Percentiles rank a stretch among this genome's conserved stretches.
Conservation (phyloP, 2,113 vertebrate species). For the Sylvia atricapilla region DNA sequence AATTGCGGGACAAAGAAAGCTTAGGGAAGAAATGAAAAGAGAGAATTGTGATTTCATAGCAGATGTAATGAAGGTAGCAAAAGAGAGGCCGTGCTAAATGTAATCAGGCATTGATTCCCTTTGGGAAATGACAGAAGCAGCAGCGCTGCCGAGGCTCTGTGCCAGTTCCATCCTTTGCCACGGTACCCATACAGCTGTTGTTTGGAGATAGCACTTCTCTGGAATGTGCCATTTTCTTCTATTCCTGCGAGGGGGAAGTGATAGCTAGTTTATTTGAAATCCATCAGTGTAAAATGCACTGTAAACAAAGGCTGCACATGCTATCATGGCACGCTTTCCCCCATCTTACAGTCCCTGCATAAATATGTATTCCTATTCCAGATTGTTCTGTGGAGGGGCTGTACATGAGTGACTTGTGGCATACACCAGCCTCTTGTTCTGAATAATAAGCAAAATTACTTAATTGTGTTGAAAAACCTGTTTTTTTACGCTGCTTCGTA, state of each 20-base stretch:
- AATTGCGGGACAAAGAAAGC: background rate
- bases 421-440: background rate
- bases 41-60: background rate
- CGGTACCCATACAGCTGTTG: conserved; percentile 25
- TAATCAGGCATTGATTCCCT: background rate
- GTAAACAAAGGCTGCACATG: background rate
- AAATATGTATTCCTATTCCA: background rate
- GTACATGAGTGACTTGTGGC: background rate
- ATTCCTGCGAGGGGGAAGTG: background rate
- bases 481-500: background rate
- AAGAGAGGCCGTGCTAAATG: background rate
- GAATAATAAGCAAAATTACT: conserved; percentile 30
- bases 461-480: background rate
- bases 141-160: background rate
- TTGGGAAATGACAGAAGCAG: background rate
- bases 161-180: background rate
- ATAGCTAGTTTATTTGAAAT: conserved; percentile 35
- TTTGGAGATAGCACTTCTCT: conserved; percentile 52
- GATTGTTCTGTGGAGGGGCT: background rate
- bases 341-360: background rate
- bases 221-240: conserved; percentile 28
- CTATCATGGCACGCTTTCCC: background rate
- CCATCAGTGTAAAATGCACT: conserved; percentile 22
- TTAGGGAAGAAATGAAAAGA: background rate
- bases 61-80: background rate